Conservation (phyloP, 1,140 invertebrate species). For the Gryllus bimaculatus region DNA sequence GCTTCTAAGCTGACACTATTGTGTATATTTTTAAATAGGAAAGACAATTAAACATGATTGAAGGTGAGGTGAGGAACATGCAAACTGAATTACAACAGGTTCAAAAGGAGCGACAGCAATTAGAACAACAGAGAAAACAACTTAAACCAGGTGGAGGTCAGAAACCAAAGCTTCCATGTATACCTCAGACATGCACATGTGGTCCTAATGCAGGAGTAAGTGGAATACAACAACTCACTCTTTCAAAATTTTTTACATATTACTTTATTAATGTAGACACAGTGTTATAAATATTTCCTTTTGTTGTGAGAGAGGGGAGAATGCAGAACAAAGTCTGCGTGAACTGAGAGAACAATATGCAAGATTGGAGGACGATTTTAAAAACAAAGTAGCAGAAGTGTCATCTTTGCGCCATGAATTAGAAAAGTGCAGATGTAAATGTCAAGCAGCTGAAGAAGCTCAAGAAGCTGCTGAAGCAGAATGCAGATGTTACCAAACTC, state of each 20-base stretch:
- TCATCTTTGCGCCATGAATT: conserved; percentile 39
- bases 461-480: conserved; percentile 41
- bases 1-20: too few species aligned
- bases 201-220: not conserved
- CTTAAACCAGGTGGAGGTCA: conserved; percentile 27
- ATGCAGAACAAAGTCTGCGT: conserved; percentile 34
- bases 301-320: not conserved
- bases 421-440: conserved; percentile 36
- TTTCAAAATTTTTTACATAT: not conserved
- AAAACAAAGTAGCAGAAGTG: conserved; percentile 44
- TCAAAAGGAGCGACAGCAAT: conserved; percentile 43
- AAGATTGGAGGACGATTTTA: conserved; percentile 46
- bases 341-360: conserved; percentile 44
- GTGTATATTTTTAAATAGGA: conserved; percentile 35
- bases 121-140: conserved; percentile 41
- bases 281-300: not conserved
- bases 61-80: conserved; percentile 47
- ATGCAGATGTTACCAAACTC: conserved; percentile 38
- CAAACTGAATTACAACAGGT: conserved; percentile 48
- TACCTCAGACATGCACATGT: not conserved
- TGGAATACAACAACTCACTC: not conserved
- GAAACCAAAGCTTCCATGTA: not conserved
- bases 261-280: not conserved
- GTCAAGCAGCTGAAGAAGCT: conserved; percentile 36
- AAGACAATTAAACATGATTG: conserved; percentile 48